Percentiles rank a stretch among this genome's conserved stretches.
Evolutionary conservation across 1,140 invertebrate genomes (phyloP).

Genomic region (Listronotus oregonensis): DNA sequence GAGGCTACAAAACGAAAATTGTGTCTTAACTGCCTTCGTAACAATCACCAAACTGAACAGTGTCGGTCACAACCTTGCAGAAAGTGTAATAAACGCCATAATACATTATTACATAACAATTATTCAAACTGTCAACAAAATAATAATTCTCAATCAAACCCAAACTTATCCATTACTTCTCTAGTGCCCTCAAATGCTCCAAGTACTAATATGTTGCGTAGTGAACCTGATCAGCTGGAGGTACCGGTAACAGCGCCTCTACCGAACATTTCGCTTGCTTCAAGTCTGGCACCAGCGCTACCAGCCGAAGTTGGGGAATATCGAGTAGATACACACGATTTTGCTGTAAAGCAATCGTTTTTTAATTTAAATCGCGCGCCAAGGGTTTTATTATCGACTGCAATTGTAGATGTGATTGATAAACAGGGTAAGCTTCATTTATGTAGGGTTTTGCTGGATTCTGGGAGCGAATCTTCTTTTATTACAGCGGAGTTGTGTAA

Average conservation of each 20-base stretch:
- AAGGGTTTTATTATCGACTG: slow-evolving; percentile 12
- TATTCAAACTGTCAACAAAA: slow-evolving; percentile 3
- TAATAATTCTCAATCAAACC: not conserved
- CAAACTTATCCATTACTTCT: not conserved
- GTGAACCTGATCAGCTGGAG: not conserved
- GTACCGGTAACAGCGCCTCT: not conserved
- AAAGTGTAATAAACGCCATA: slow-evolving; percentile 5
- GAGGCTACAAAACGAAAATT: too few species aligned
- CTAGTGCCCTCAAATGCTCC: not conserved
- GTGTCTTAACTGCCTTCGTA: too few species aligned
- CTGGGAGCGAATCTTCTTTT: too few species aligned
- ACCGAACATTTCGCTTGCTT: not conserved
- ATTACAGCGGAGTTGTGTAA: too few species aligned
- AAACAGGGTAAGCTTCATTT: slow-evolving; percentile 3
- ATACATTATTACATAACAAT: slow-evolving; percentile 7
- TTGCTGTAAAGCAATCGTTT: not conserved
- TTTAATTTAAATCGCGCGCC: not conserved
- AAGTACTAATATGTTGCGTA: slow-evolving; percentile 2
- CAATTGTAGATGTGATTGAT: slow-evolving; percentile 3
- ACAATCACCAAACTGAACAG: too few species aligned
- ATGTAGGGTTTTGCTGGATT: too few species aligned
- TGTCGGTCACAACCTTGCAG: slow-evolving; percentile 3
- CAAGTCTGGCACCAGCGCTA: not conserved
- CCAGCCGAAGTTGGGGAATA: not conserved
- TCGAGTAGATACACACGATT: not conserved